phyloP scores from a whole-genome alignment of 2,797 vertebrate genomes.

The Garrulus glandarius region DNA sequence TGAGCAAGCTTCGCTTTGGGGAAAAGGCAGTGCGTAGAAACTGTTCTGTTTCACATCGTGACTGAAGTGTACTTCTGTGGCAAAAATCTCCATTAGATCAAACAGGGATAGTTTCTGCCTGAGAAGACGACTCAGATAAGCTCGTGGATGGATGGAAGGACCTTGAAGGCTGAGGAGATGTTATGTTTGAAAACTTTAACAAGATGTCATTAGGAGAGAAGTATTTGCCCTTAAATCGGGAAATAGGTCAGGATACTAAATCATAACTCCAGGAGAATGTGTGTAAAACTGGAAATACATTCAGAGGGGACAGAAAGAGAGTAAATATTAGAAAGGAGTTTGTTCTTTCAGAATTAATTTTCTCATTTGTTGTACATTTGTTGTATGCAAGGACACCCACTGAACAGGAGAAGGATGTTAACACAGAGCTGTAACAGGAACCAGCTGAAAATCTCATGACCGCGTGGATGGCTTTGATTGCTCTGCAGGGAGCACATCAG shows the following conservation, averaged over 20 bases:
- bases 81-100: background rate
- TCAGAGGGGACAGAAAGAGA: background rate
- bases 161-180: background rate
- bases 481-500: rapidly evolving
- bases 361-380: background rate
- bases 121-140: background rate
- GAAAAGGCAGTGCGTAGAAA: background rate
- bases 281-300: background rate
- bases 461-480: background rate
- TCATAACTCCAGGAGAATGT: background rate
- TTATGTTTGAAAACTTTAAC: conserved; percentile 13
- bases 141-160: background rate
- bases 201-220: conserved; percentile 4
- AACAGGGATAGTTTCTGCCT: background rate
- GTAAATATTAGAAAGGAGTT: background rate
- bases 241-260: background rate
- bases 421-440: background rate
- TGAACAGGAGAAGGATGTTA: background rate
- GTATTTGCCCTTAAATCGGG: background rate
- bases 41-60: background rate
- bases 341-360: background rate
- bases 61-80: background rate
- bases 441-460: background rate
- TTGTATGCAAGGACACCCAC: background rate
- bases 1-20: rapidly evolving